phyloP scores from a whole-genome alignment of 2,888 invertebrate genomes.

The Pycnomerus fuliginosus region DNA sequence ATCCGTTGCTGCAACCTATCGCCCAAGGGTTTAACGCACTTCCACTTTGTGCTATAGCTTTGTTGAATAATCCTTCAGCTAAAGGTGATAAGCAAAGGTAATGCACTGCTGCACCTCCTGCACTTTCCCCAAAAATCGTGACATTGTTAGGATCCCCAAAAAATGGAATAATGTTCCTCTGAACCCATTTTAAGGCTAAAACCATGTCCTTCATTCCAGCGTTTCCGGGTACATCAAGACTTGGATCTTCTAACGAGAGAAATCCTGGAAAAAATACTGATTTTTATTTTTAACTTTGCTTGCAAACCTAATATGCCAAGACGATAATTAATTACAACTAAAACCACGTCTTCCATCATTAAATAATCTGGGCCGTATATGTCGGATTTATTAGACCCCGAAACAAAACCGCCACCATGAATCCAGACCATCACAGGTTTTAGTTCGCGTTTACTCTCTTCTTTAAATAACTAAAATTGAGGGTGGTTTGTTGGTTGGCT shows the following conservation, averaged over 20 bases:
- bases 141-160: conserved; percentile 57
- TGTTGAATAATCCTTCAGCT: conserved; percentile 42
- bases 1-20: background rate
- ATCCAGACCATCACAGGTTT: conserved; percentile 53
- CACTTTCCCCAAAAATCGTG: conserved; percentile 58
- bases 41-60: background rate
- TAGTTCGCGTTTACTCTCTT: conserved; percentile 1
- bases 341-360: conserved; percentile 45
- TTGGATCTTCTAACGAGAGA: no score
- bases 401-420: conserved; percentile 50
- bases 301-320: conserved; percentile 51
- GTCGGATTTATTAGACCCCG: conserved; percentile 43
- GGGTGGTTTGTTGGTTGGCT: no score
- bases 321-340: conserved; percentile 50
- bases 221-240: no score
- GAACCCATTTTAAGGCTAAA: conserved; percentile 57
- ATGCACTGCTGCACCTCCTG: conserved; percentile 55
- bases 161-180: conserved; percentile 54
- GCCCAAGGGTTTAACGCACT: background rate
- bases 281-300: no score
- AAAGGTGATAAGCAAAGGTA: conserved; percentile 54
- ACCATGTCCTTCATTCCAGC: no score
- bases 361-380: conserved; percentile 47
- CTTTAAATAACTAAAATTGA: conserved; percentile 1
- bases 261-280: no score